Conservation (phyloP, 2,113 vertebrate genomes). For the Nipponia nippon region DNA sequence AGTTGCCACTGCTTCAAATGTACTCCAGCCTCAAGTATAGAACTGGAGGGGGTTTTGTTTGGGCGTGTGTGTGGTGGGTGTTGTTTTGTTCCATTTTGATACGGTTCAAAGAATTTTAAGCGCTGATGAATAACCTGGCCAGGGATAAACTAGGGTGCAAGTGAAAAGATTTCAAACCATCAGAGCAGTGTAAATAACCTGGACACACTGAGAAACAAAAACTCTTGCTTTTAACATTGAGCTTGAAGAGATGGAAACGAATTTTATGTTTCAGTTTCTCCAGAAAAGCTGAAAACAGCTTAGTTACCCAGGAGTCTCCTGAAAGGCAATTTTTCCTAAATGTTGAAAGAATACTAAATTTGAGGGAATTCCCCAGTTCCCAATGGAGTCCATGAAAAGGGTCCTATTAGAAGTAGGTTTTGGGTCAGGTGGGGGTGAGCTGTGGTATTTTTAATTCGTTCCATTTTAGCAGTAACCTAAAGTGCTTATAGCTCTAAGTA, state of each 20-base stretch:
- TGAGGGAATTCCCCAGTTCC: neutral
- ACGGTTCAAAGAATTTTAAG: neutral
- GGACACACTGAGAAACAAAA: neutral
- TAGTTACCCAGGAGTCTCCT: neutral
- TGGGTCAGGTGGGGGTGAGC: neutral
- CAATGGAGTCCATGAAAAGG: neutral
- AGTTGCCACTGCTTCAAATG: neutral
- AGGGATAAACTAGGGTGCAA: neutral
- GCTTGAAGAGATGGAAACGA: neutral
- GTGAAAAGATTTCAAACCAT: neutral
- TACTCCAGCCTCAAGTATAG: neutral
- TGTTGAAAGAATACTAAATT: neutral
- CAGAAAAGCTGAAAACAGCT: neutral
- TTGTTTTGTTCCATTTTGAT: neutral
- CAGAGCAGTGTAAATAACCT: neutral
- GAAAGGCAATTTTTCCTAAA: neutral
- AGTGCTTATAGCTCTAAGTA: neutral
- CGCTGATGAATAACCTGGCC: neutral
- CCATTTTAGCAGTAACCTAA: neutral
- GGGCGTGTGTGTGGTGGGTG: too few relatives aligned
- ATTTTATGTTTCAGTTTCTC: neutral
- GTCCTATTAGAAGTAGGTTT: neutral
- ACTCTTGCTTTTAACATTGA: neutral
- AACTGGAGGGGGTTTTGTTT: neutral
- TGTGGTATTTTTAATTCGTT: neutral